Base-by-base conservation (phyloP, 2,797 vertebrate genomes). In the Apogon talboti region DNA sequence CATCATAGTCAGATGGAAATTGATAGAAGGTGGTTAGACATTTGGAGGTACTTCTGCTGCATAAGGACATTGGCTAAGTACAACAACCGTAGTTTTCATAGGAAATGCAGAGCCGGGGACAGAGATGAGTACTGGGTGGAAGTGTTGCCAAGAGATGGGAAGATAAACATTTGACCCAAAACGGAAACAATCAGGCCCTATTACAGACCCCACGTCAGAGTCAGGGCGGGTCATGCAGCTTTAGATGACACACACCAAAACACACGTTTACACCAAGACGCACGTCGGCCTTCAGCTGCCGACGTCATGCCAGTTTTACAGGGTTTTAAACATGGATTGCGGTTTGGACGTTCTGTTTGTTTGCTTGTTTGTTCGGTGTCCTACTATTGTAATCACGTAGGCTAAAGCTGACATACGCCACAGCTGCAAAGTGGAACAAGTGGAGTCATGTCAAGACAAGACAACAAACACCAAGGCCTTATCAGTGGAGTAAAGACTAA, bases 171-270 rank as follows among this genome's bases (percentile, higher is more conserved):
- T 74, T 86, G 82, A 90, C 84, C 86, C 72, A 85, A 83, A 92
- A 52, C 89, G 86, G 86, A 90, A 88, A 86, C 74, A 88, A 89
- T 91, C 84, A 86, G 83, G 56, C 78, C 68, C 77, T 63, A 90
- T 94, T 92, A 92, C 76, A 78, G 83, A 76, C 74, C 79, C 57
- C n/a, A 92, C 87, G 87, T 93, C 91, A 91, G 80, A 85, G 81
- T 53, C 57, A 49, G 87, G 82, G 81, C 71, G 63, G 79, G 79
- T 15, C 78, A 49, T 57, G 75, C 16, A 45, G 56, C 48, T 66
- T 40, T 1, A 74, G 66, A 53, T 62, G 80, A 72, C 83, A 79
- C 77, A 66, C 82, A 69, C 74, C 21, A 56, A 83, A 69, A 66
- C 65, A 81, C 89, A 89, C 87, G 83, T 87, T 81, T 66, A 67